These are phyloP conservation scores for Drosophila chauvacae DNA, from an alignment of 1,140 invertebrate genomes.

Conservation along the genomic window DNA sequence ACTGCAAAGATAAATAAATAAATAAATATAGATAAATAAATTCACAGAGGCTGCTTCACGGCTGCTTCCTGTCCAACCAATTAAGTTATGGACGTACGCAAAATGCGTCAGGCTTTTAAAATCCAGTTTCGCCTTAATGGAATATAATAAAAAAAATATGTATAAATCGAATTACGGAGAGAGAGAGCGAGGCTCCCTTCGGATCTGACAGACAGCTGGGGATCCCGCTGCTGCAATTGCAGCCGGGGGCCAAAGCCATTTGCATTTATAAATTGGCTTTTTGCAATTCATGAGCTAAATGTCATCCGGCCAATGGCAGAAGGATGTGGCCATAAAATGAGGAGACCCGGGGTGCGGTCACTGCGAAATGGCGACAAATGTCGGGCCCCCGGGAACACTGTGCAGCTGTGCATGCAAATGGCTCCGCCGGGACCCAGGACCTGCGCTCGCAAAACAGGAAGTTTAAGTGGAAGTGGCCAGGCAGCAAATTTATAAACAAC, in stretches of 20 bases:
- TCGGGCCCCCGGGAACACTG: constrained; percentile 56
- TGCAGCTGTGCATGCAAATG: constrained; percentile 80
- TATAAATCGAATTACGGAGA: constrained; percentile 58
- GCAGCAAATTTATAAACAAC: constrained; percentile 38
- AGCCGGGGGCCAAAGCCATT: constrained; percentile 69
- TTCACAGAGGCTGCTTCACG: neutral
- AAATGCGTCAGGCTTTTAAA: constrained; percentile 38
- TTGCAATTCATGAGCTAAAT: constrained; percentile 81
- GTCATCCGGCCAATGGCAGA: constrained; percentile 46
- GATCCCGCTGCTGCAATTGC: constrained; percentile 20
- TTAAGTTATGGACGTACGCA: constrained; percentile 18
- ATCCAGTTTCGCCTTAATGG: constrained; percentile 36
- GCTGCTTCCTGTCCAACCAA: constrained; percentile 6
- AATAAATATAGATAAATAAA: constrained; percentile 1
- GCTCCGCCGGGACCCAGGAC: constrained; percentile 59
- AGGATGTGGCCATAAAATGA: constrained; percentile 20
- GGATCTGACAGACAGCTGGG: constrained; percentile 29
- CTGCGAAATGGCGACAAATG: constrained; percentile 39
- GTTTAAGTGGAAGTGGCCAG: constrained; percentile 34
- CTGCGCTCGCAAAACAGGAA: constrained; percentile 29
- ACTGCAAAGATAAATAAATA: constrained; percentile 53
- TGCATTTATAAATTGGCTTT: constrained; percentile 83
- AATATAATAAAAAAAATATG: constrained; percentile 51
- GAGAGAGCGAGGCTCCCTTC: neutral
- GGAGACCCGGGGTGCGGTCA: constrained; percentile 1